Evolutionary conservation across 2,113 vertebrate species (phyloP).

Genomic region (Etheostoma cragini): DNA sequence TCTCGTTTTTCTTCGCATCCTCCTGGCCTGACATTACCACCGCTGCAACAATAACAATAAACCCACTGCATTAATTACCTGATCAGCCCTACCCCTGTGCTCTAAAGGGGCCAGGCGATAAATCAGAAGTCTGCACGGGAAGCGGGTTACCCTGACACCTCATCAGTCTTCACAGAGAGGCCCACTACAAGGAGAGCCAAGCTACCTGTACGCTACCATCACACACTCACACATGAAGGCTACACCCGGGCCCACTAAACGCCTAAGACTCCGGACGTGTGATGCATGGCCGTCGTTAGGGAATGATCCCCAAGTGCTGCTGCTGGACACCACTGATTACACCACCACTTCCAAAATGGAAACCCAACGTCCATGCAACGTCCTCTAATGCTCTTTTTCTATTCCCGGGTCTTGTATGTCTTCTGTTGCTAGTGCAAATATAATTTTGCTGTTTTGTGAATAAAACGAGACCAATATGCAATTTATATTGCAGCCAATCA

Average conservation of each 20-base stretch:
- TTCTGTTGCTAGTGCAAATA: no score
- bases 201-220: constrained; percentile 85
- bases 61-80: constrained; percentile 88
- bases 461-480: no score
- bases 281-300: constrained; percentile 89
- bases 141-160: constrained; percentile 87
- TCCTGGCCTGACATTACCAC: constrained; percentile 43
- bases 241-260: constrained; percentile 14
- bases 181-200: constrained; percentile 75
- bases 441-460: no score
- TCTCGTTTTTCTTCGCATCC: background rate
- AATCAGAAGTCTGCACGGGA: constrained; percentile 88
- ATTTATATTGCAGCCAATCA: no score
- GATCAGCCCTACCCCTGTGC: constrained; percentile 88
- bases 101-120: constrained; percentile 87
- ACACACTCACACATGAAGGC: constrained; percentile 13
- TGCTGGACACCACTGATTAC: constrained; percentile 84
- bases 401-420: no score
- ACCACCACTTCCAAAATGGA: background rate
- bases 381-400: no score
- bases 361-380: background rate
- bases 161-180: constrained; percentile 87
- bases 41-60: constrained; percentile 85
- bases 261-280: constrained; percentile 68
- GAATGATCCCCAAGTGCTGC: constrained; percentile 77